Base-by-base conservation (phyloP, 1,140 invertebrate genomes). In the Drosophila ficusphila region DNA sequence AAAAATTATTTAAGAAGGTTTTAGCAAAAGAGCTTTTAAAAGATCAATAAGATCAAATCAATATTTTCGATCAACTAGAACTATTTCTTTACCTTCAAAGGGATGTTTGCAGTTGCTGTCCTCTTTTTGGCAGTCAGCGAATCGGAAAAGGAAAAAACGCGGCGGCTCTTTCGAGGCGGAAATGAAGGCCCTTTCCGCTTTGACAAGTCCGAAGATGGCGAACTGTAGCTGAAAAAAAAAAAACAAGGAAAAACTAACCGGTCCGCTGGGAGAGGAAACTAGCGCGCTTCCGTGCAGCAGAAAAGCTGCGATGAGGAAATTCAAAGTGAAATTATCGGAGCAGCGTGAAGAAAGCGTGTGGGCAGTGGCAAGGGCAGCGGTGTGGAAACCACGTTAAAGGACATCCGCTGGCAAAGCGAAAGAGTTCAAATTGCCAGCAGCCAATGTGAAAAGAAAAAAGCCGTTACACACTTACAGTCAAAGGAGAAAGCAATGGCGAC, bases 331-430 rank as follows among this genome's bases (percentile, higher is more conserved):
- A 88, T 82, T 88, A 88, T 77, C 79, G 72, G 49, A 81, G 72
- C 52, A 77, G 68, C 82, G 82, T 76, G 77, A 86, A 88, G 76
- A 88, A 81, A 76, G 51, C 54, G 72, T 81, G 67, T 54, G 81
- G 79, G 71, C 58, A 48, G 46, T 61, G 57, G 42, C 60, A 18
- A 34, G 23, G 53, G 67, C 79, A 76, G 58, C 57, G 72, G 77
- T 67, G 39, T 88, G 77, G 57, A 88, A 86, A 88, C 82, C 82
- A 82, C 82, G 83, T 78, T 89, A 89, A 88, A 88, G 82, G 78
- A 88, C 83, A 88, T 88, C 82, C 82, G 82, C 78, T 56, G 67
- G 53, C 64, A 89, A 71, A 89, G 61, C 47, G 70, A 88, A 88
- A 89, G 82, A 88, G 83, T 88, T 88, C 46, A 71, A 71, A 86